Conservation (phyloP, 2,888 invertebrate genomes). For the Euphydryas editha region DNA sequence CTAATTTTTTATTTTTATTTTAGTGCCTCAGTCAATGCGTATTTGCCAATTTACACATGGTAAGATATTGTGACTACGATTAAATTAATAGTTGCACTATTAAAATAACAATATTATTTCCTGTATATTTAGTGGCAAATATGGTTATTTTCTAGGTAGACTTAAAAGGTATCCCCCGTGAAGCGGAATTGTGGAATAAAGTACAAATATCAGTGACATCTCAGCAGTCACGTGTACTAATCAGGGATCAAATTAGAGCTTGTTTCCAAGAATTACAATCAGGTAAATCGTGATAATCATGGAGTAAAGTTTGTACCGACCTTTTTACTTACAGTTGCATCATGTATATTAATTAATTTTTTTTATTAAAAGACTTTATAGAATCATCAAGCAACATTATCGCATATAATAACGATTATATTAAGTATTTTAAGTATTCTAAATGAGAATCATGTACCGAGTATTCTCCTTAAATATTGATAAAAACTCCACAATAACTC, state of each 20-base stretch:
- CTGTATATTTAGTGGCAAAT: not conserved
- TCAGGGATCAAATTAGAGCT: conserved; percentile 69
- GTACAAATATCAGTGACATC: conserved; percentile 70
- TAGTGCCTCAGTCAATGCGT: conserved; percentile 81
- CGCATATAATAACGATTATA: too few relatives aligned
- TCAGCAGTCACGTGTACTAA: conserved; percentile 67
- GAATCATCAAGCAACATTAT: too few relatives aligned
- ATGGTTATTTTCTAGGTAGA: conserved; percentile 62
- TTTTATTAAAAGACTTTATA: too few relatives aligned
- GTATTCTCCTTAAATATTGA: too few relatives aligned
- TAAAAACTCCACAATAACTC: too few relatives aligned
- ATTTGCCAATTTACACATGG: conserved; percentile 79
- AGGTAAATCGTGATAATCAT: too few relatives aligned
- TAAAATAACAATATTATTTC: too few relatives aligned
- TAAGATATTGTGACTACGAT: conserved; percentile 52
- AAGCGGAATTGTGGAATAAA: conserved; percentile 70
- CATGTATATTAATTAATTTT: too few relatives aligned
- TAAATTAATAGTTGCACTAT: conserved; percentile 22
- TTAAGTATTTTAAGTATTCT: too few relatives aligned
- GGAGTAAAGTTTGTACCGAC: too few relatives aligned
- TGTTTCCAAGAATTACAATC: conserved; percentile 76
- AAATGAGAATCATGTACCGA: too few relatives aligned
- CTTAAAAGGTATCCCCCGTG: conserved; percentile 72
- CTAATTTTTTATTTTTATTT: conserved; percentile 48
- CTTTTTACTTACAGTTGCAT: too few relatives aligned